Evolutionary conservation across 2,888 invertebrate species (phyloP), one percentile per base, ranked within the genome.

Genomic region (Galerucella nymphaeae): DNA sequence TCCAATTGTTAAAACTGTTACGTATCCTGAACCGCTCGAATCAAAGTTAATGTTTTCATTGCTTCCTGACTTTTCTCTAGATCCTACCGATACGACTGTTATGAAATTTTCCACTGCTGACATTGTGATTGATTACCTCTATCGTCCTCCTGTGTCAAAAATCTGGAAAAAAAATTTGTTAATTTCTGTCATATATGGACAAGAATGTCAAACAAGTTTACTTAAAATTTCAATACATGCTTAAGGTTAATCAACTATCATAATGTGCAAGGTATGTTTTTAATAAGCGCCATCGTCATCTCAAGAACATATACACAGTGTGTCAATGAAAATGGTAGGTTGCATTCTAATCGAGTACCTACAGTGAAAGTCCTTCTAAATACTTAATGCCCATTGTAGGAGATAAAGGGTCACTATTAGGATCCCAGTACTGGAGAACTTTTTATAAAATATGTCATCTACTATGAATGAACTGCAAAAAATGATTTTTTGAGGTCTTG

Each of bases 1-100:
- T 48, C 90, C 90, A 70, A 91, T 91, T 61, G 90, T 90, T 74
- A 91, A 82, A 57, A 91, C 91, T 71, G 91, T 91, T 73, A 91
- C 89, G 80, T 90, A 91, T 14, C 83, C 85, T 20, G 88, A 75
- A 85, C 71, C 86, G 82, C 78, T 86, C 65, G 78, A 71, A 59
- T 80, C 78, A 23, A 78, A 78, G 67, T 80, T 78, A 30, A 78
- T 78, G 71, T 70, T 76, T 66, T 72, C 76, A 62, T 71, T 77
- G 61, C 77, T 75, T 48, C 70, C 71, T 74, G 75, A 76, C 73
- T 74, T 75, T 30, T 71, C 70, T 69, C 83, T 84, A 74, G 87
- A 86, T 73, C 91, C 91, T 70, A 91, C 90, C 77, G 90, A 89
- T 70, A 91, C 89, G 64, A 91, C 91, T 48, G 91, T 91, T 72